phyloP scores from a whole-genome alignment of 2,797 vertebrate species.

The Xenops minutus region DNA sequence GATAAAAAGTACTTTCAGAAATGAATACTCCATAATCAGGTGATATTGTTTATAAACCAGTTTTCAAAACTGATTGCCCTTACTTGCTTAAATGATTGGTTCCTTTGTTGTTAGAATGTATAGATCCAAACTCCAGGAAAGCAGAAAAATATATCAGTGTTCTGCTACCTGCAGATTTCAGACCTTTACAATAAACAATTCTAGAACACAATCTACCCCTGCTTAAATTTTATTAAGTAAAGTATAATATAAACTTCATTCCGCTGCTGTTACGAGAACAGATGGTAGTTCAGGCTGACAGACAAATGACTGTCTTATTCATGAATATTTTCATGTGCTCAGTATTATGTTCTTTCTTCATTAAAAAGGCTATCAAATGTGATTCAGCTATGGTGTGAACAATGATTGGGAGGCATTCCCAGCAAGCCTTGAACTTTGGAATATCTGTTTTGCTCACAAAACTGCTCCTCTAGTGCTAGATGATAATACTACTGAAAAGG shows the following conservation, averaged over 20 bases:
- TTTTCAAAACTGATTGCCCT: background rate
- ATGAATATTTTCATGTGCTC: background rate
- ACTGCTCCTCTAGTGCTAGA: background rate
- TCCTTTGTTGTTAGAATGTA: background rate
- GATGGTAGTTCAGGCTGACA: background rate
- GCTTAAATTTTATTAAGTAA: background rate
- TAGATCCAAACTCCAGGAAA: background rate
- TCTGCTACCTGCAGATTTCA: background rate
- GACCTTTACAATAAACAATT: background rate
- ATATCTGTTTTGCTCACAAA: background rate
- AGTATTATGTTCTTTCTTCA: background rate
- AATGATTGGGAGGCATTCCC: background rate
- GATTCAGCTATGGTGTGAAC: background rate
- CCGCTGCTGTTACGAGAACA: background rate
- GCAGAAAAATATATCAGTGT: background rate
- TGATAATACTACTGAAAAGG: background rate
- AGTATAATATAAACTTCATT: background rate
- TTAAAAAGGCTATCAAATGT: background rate
- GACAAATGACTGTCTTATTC: background rate
- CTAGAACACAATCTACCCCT: background rate
- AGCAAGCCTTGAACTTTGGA: background rate
- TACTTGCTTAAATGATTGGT: background rate
- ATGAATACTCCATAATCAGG: background rate
- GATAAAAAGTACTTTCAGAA: background rate
- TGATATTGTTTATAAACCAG: background rate